Evolutionary conservation across 35 echinoderm and acorn worm species (phyloP), one percentile per base, ranked within the genome.

Genomic region (Anneissia japonica): DNA sequence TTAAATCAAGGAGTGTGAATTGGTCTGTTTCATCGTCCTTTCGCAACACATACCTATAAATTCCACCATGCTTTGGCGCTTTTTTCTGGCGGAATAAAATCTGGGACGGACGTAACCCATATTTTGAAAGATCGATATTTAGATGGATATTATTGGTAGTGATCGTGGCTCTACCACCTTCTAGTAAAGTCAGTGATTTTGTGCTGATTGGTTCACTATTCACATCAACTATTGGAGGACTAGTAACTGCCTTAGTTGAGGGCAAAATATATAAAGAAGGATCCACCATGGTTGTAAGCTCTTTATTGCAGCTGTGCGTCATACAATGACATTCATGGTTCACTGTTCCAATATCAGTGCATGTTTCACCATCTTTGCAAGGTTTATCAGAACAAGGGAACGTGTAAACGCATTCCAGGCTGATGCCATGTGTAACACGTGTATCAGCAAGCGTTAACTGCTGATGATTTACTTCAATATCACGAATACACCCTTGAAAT

Each of bases 1-100:
- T 84, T 46, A 99, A 55, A 85, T 99, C 96, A 0, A 99, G 92
- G 11, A 91, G 84, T 1, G 96, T 99, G 64, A 99, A 99, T 46
- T 83, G 77, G 17, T 56, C 82, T 0, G 81, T 77, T 74, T 85
- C 41, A 32, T 90, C 84, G n/a, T 88, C 86, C 19, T 79, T 84
- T n/a, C 92, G 41, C 28, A 91, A 84, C 21, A 93, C 86, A 56
- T 91, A 87, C 34, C 89, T 91, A 74, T 89, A 79, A 31, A 99
- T 39, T 4, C 76, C 45, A 34, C 96, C 96, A 87, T 84, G 83
- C 46, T 77, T 76, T 45, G 96, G 91, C 16, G 30, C 56, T 38
- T 86, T 81, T 36, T 74, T 39, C 6, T 89, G 89, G 23, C 74
- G 36, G 39, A 99, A 93, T 16, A 99, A 32, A 35, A 99, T 41